These are phyloP conservation scores for Aplocera efformata DNA, from an alignment of 2,888 invertebrate genomes.

Conservation along the genomic window DNA sequence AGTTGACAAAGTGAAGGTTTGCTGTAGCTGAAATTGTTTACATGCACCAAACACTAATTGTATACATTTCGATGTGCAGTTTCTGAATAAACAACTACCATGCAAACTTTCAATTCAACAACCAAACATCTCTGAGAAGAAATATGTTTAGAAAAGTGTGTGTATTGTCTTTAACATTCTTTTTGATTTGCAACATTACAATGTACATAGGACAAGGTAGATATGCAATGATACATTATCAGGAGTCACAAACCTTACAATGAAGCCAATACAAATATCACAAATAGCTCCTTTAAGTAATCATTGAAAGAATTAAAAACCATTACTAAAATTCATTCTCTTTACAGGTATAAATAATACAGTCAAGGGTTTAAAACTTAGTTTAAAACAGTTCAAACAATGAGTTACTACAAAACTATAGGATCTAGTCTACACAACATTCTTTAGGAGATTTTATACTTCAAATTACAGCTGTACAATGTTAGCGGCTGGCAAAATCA, in stretches of 20 bases:
- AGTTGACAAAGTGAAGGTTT: no score
- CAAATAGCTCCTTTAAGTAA: constrained; percentile 60
- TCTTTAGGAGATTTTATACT: constrained; percentile 66
- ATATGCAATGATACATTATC: constrained; percentile 32
- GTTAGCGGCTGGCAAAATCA: constrained; percentile 48
- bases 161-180: constrained; percentile 50
- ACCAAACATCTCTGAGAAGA: constrained; percentile 47
- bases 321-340: constrained; percentile 68
- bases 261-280: constrained; percentile 65
- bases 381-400: constrained; percentile 73
- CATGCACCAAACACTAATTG: no score
- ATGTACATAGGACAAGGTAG: constrained; percentile 36
- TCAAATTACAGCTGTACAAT: constrained; percentile 75
- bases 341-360: constrained; percentile 63
- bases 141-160: constrained; percentile 47
- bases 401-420: constrained; percentile 67
- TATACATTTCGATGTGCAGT: no score
- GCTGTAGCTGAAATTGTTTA: no score
- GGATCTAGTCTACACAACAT: constrained; percentile 66
- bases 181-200: constrained; percentile 39
- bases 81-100: no score
- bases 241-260: constrained; percentile 46
- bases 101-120: no score
- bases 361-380: constrained; percentile 76
- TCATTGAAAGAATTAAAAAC: constrained; percentile 48